phyloP scores from a whole-genome alignment of 1,140 invertebrate species.

The Drosophila sulfurigaster region DNA sequence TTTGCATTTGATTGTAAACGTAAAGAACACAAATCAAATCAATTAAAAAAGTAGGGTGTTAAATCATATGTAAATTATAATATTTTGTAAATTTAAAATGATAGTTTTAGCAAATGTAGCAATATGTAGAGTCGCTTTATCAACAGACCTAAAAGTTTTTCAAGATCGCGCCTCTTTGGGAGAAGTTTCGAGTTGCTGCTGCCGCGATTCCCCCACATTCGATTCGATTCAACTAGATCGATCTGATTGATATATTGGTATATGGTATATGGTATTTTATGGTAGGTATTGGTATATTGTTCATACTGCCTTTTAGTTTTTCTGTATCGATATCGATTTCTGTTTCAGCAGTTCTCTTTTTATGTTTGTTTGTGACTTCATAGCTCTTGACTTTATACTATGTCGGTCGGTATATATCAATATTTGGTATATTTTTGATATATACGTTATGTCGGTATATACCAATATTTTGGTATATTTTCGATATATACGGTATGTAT shows the following conservation, averaged over 20 bases:
- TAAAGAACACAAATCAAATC: slow-evolving; percentile 25
- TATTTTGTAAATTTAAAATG: slow-evolving; percentile 50
- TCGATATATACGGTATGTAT: slow-evolving; percentile 8
- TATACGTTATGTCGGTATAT: too few species aligned
- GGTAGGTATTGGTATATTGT: slow-evolving; percentile 4
- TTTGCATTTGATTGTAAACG: slow-evolving; percentile 45
- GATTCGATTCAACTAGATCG: not conserved
- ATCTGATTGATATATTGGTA: not conserved
- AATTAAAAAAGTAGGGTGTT: slow-evolving; percentile 31
- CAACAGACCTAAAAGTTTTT: slow-evolving; percentile 53
- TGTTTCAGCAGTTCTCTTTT: slow-evolving; percentile 23
- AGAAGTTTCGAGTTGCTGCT: slow-evolving; percentile 31
- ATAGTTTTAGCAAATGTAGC: slow-evolving; percentile 61
- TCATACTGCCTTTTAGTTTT: slow-evolving; percentile 18
- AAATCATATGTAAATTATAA: slow-evolving; percentile 43
- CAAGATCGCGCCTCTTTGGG: slow-evolving; percentile 17
- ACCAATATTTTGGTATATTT: too few species aligned
- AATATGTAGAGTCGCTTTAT: slow-evolving; percentile 52
- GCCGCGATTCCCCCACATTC: slow-evolving; percentile 42
- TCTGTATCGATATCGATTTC: slow-evolving; percentile 38
- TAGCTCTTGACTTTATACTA: slow-evolving; percentile 30
- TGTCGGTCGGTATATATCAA: slow-evolving; percentile 10
- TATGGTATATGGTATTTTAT: not conserved
- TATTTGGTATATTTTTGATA: too few species aligned
- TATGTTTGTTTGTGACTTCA: slow-evolving; percentile 45